These are phyloP conservation scores for Perdita meconis DNA, from an alignment of 2,888 invertebrate genomes.

Conservation along the genomic window DNA sequence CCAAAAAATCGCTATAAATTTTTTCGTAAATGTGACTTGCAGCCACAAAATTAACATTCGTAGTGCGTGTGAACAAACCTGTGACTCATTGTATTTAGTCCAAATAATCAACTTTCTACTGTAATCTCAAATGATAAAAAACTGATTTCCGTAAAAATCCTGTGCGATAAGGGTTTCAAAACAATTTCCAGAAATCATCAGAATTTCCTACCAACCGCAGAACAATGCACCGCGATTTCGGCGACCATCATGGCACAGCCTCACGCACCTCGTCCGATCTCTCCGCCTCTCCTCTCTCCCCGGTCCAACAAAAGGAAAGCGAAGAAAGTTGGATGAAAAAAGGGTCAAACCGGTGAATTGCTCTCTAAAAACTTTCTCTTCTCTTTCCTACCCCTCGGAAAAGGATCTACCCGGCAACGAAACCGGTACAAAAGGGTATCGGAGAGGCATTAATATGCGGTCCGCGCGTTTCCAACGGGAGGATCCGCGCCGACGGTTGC, in stretches of 20 bases:
- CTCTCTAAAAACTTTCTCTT: conserved; percentile 37
- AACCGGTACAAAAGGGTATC: conserved; percentile 51
- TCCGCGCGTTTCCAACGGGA: conserved; percentile 59
- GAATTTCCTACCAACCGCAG: too few species aligned
- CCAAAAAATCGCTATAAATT: too few species aligned
- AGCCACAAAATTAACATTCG: too few species aligned
- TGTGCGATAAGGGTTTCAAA: too few species aligned
- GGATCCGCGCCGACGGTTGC: conserved; percentile 47
- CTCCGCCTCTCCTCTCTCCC: not conserved
- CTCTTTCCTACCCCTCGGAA: conserved; percentile 1
- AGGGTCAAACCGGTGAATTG: conserved; percentile 32
- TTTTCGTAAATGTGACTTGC: too few species aligned
- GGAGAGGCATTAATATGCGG: conserved; percentile 65
- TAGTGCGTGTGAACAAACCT: too few species aligned
- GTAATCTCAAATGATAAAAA: too few species aligned
- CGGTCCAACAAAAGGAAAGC: not conserved
- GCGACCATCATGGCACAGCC: not conserved
- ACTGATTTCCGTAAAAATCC: too few species aligned
- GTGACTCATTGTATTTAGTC: too few species aligned
- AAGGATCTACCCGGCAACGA: conserved; percentile 13
- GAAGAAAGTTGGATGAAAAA: not conserved
- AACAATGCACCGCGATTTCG: not conserved
- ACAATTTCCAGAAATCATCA: too few species aligned
- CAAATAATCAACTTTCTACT: too few species aligned
- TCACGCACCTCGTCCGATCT: not conserved